Evolutionary conservation across 2,888 invertebrate genomes (phyloP).

Genomic region (Stictocephala bisonia): DNA sequence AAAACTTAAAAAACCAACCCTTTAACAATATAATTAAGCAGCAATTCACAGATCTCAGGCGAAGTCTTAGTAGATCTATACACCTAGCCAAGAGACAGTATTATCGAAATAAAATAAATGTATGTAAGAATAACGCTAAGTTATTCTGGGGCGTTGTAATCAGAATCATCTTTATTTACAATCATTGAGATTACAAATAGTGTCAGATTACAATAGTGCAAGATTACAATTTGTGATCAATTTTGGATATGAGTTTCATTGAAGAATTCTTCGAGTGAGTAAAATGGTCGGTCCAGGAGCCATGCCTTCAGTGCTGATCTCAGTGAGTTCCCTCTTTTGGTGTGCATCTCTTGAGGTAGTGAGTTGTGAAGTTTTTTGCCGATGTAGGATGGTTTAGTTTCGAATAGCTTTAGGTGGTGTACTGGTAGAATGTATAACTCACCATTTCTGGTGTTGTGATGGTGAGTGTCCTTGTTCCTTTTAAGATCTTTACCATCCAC

Average conservation of each 20-base stretch:
- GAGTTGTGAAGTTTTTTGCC: neutral
- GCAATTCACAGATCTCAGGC: no score
- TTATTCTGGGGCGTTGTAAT: no score
- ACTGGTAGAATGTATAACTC: neutral
- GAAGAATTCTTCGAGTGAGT: neutral
- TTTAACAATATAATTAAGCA: no score
- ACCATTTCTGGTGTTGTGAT: neutral
- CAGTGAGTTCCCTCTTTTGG: neutral
- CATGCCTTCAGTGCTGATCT: conserved; percentile 4
- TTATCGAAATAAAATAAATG: no score
- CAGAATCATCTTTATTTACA: no score
- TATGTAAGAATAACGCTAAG: no score
- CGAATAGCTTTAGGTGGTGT: neutral
- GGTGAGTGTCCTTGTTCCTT: conserved; percentile 4
- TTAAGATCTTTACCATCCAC: neutral
- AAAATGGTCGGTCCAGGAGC: neutral
- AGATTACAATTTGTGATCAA: no score
- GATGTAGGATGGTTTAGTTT: neutral
- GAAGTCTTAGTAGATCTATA: no score
- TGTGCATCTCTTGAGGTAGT: neutral
- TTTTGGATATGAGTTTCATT: conserved; percentile 1
- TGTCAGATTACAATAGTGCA: no score
- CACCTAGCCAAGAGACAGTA: no score
- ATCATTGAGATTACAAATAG: no score
- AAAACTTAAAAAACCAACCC: no score